A percentile compares a stretch with the other conserved stretches of the same genome.
Conservation (phyloP, 1,140 invertebrate species). For the Eumeta japonica region DNA sequence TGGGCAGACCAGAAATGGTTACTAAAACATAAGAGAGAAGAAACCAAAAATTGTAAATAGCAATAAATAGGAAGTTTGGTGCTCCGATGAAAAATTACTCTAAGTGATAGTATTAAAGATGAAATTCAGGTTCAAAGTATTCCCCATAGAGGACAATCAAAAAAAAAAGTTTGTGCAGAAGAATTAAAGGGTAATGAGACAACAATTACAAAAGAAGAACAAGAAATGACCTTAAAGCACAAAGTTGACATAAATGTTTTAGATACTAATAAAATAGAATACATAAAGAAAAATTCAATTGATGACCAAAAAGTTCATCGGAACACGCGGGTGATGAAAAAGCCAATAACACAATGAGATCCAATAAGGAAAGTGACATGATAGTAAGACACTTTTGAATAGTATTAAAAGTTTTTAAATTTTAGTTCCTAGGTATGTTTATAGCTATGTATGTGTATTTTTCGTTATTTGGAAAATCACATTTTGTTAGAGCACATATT, state of each 20-base stretch:
- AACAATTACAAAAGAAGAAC: too few relatives aligned
- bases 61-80: constrained; percentile 51
- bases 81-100: constrained; percentile 42
- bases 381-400: constrained; percentile 43
- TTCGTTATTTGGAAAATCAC: too few relatives aligned
- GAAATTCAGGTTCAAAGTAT: constrained; percentile 19
- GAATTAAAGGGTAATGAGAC: too few relatives aligned
- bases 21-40: constrained; percentile 31
- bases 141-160: neutral
- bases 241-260: too few relatives aligned
- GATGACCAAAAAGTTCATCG: constrained; percentile 29
- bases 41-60: constrained; percentile 24
- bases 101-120: constrained; percentile 14
- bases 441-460: too few relatives aligned
- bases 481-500: too few relatives aligned
- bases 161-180: too few relatives aligned
- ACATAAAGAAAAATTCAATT: too few relatives aligned
- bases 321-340: constrained; percentile 43
- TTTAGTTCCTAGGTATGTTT: too few relatives aligned
- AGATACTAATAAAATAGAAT: too few relatives aligned
- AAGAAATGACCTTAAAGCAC: too few relatives aligned
- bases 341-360: constrained; percentile 8
- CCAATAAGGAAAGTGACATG: constrained; percentile 9
- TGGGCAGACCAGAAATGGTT: constrained; percentile 53
- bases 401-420: constrained; percentile 48